A percentile compares a stretch with the other conserved stretches of the same genome.
Conservation (phyloP, 53 echinoderm and acorn worm species). For the Holothuria leucospilota region DNA sequence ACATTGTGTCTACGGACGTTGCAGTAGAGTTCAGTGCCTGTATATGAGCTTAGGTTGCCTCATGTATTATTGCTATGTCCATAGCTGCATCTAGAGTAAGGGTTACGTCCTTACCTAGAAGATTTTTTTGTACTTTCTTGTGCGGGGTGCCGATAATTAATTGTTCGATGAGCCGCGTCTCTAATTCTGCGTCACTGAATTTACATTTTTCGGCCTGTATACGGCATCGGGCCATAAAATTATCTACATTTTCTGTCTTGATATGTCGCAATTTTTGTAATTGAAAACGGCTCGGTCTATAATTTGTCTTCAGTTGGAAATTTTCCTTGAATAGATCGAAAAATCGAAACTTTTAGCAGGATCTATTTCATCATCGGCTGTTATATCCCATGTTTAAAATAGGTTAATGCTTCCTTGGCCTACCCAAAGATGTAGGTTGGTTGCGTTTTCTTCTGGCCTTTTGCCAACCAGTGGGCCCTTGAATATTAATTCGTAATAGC, state of each 20-base stretch:
- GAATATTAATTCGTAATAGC: no score
- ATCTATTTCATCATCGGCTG: conserved; percentile 46
- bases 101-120: conserved; percentile 60
- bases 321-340: conserved; percentile 51
- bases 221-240: conserved; percentile 51
- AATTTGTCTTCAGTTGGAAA: conserved; percentile 73
- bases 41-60: conserved; percentile 65
- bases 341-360: conserved; percentile 40
- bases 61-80: conserved; percentile 59
- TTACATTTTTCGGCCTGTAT: conserved; percentile 65
- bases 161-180: conserved; percentile 61
- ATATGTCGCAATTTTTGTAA: conserved; percentile 48
- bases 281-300: conserved; percentile 56
- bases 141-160: conserved; percentile 64
- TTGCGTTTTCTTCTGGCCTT: conserved; percentile 19
- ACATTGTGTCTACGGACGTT: conserved; percentile 9
- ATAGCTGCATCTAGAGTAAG: conserved; percentile 61
- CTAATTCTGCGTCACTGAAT: conserved; percentile 51
- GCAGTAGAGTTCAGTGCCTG: conserved; percentile 10
- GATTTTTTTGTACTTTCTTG: conserved; percentile 65
- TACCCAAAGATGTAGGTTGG: conserved; percentile 57
- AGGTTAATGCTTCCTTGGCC: conserved; percentile 67
- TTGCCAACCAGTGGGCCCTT: conserved; percentile 61
- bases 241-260: conserved; percentile 56
- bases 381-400: conserved; percentile 61